Evolutionary conservation across 2,888 invertebrate species (phyloP), one percentile per base, ranked within the genome.

Genomic region (Archips crataeganus): DNA sequence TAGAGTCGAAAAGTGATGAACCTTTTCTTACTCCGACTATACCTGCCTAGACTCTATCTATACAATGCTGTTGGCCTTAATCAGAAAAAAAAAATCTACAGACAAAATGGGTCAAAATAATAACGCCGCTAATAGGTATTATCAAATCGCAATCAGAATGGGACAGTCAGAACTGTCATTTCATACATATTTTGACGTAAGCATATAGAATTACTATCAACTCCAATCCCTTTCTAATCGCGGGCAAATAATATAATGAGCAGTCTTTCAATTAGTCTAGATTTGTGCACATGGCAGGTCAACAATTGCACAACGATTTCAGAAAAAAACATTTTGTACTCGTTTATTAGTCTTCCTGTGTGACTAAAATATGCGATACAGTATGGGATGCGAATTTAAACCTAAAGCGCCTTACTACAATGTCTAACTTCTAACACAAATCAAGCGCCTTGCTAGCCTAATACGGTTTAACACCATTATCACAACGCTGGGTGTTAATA

Each of bases 221-320:
- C n/a, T n/a, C n/a, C n/a, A n/a, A n/a, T n/a, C n/a, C n/a, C n/a
- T n/a, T n/a, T n/a, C n/a, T n/a, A n/a, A n/a, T n/a, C n/a, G n/a
- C n/a, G n/a, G n/a, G n/a, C n/a, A n/a, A n/a, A n/a, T n/a, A n/a
- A n/a, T 60, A n/a, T 49, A 13, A 11, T 60, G 36, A n/a, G 36
- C 36, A 36, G n/a, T 3, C 9, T 13, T 60, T n/a, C 60, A 36
- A 60, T 60, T 60, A 60, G 36, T 60, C 36, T n/a, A 9, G 6
- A 60, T 34, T 60, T 60, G 36, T 36, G 13, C 36, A 34, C 60
- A 36, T 13, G 60, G 2, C 36, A 11, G n/a, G 60, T 36, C 34
- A 36, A 36, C 36, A 36, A 60, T 60, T 60, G 60, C 60, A 60
- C 60, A 60, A 60, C n/a, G 60, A 60, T 60, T 60, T 60, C 60